Evolutionary conservation across 2,113 vertebrate genomes (phyloP).

Genomic region (Ondatra zibethicus): DNA sequence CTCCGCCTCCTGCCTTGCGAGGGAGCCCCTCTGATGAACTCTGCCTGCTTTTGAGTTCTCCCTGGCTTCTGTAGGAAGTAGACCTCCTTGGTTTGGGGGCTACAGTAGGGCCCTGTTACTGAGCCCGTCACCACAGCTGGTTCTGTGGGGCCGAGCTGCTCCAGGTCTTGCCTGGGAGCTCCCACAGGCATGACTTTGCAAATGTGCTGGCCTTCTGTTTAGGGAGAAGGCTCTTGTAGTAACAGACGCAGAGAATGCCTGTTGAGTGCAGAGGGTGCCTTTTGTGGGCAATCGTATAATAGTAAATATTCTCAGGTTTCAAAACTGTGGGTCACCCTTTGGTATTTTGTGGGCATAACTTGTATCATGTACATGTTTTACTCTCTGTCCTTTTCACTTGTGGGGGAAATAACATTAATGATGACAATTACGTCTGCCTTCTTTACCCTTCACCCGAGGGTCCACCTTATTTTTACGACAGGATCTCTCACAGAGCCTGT

Average conservation of each 20-base stretch:
- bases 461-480: not conserved
- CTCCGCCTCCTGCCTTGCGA: not conserved
- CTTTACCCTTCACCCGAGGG: not conserved
- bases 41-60: not conserved
- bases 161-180: not conserved
- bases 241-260: not conserved
- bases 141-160: not conserved
- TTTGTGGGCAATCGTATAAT: not conserved
- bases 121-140: not conserved
- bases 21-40: not conserved
- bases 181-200: not conserved
- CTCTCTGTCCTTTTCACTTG: not conserved
- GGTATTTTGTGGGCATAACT: not conserved
- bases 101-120: not conserved
- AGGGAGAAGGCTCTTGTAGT: not conserved
- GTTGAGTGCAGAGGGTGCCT: not conserved
- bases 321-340: not conserved
- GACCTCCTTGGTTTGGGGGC: not conserved
- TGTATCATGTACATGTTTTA: not conserved
- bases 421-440: not conserved
- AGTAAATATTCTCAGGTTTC: constrained; percentile 25
- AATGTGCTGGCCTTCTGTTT: too few relatives aligned
- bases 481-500: not conserved
- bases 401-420: not conserved
- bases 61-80: not conserved